Evolutionary conservation across 2,797 vertebrate species (phyloP).

Genomic region (Microchirus variegatus): DNA sequence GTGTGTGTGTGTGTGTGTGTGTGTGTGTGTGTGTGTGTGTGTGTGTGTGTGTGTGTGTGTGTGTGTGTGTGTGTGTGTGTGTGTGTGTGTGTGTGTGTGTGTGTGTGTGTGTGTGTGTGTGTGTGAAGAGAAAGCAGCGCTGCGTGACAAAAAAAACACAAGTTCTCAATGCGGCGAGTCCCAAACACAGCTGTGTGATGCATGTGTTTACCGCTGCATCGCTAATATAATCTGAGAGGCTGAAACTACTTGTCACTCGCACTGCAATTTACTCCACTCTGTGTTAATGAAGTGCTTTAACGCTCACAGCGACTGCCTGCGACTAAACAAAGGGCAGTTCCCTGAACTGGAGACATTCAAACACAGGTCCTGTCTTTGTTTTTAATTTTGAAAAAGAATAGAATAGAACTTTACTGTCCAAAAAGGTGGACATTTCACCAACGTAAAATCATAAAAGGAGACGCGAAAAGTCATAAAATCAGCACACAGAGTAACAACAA

Average conservation of each 20-base stretch:
- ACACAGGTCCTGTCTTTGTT: background rate
- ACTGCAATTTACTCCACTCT: constrained; percentile 32
- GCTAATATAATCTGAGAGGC: constrained; percentile 30
- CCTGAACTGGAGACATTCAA: background rate
- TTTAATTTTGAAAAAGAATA: background rate
- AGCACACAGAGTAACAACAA: no score
- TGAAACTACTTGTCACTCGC: constrained; percentile 21
- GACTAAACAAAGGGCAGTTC: constrained; percentile 10
- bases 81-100: no score
- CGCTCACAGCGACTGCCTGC: constrained; percentile 25
- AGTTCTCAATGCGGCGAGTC: constrained; percentile 23
- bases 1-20: no score
- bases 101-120: background rate
- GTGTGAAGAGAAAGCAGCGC: constrained; percentile 16
- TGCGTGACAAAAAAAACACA: constrained; percentile 7
- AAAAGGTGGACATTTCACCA: no score
- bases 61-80: no score
- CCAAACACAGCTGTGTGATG: constrained; percentile 39
- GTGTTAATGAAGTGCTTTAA: constrained; percentile 31
- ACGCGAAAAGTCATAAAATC: no score
- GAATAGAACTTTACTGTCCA: no score
- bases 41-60: no score
- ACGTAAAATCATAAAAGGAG: no score
- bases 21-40: constrained; percentile 6
- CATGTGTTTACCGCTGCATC: constrained; percentile 41